Conservation (phyloP, 2,888 invertebrate genomes). For the Polyploca ridens region DNA sequence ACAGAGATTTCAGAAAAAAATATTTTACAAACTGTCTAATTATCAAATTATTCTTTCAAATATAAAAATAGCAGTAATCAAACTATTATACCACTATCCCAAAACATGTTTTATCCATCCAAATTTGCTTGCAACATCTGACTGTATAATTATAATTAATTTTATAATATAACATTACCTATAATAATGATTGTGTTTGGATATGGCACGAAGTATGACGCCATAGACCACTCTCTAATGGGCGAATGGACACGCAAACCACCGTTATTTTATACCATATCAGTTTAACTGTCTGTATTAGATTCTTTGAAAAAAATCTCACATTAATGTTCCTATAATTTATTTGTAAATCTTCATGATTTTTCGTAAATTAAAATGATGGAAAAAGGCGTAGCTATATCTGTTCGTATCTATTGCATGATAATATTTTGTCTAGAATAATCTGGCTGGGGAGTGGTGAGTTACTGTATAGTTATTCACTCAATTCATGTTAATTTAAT, state of each 20-base stretch:
- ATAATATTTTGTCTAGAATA: not conserved
- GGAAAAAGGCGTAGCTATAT: too few relatives aligned
- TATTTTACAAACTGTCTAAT: too few relatives aligned
- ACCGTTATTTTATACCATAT: slow-evolving; percentile 26
- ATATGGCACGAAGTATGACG: slow-evolving; percentile 58
- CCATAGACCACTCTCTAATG: slow-evolving; percentile 54
- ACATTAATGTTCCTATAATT: not conserved
- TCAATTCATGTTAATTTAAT: too few relatives aligned
- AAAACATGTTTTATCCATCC: slow-evolving; percentile 34
- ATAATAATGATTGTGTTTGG: slow-evolving; percentile 53
- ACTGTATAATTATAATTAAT: slow-evolving; percentile 71
- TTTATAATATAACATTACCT: slow-evolving; percentile 57
- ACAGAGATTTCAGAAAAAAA: too few relatives aligned
- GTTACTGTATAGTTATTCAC: too few relatives aligned
- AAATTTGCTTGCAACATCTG: slow-evolving; percentile 36
- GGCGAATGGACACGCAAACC: slow-evolving; percentile 19
- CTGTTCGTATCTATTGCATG: not conserved
- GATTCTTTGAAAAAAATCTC: not conserved
- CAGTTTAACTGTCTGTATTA: not conserved
- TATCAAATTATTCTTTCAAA: too few relatives aligned
- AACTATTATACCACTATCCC: not conserved
- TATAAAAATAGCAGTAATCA: not conserved
- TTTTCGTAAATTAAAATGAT: too few relatives aligned
- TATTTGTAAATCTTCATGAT: not conserved
- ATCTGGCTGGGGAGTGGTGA: too few relatives aligned